Evolutionary conservation across 2,113 vertebrate genomes (phyloP).

Genomic region (Crotalus helleri): DNA sequence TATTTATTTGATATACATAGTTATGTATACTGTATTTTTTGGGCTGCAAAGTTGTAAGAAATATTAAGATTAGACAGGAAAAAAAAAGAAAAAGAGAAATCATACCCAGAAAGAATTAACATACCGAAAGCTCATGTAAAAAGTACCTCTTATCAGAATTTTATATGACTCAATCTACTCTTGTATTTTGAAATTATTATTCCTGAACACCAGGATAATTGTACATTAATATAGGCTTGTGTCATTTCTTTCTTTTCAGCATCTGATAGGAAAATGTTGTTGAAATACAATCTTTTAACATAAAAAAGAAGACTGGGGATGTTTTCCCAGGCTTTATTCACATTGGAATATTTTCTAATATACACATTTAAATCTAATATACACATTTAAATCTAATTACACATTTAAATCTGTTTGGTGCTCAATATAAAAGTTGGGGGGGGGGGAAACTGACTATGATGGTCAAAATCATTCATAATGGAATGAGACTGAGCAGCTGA

Average conservation of each 20-base stretch:
- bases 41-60: neutral
- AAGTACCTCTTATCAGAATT: constrained; percentile 19
- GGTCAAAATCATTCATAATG: neutral
- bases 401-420: neutral
- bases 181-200: constrained; percentile 22
- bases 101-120: constrained; percentile 56
- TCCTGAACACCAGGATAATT: constrained; percentile 36
- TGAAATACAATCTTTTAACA: neutral
- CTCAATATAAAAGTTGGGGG: neutral
- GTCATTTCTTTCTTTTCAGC: constrained; percentile 17
- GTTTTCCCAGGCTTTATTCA: neutral
- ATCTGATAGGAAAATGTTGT: constrained; percentile 11
- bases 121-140: constrained; percentile 28
- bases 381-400: neutral
- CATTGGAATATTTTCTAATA: neutral
- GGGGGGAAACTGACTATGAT: neutral
- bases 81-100: constrained; percentile 16
- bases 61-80: constrained; percentile 2
- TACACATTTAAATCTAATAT: too few species aligned
- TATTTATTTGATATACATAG: neutral
- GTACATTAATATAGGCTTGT: constrained; percentile 36
- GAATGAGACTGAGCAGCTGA: neutral
- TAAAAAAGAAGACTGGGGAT: neutral
- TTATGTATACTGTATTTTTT: neutral
- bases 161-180: constrained; percentile 34